Percentiles rank a stretch among this genome's conserved stretches.
phyloP scores from a whole-genome alignment of 1,140 invertebrate species.

The Bicyclus anynana region DNA sequence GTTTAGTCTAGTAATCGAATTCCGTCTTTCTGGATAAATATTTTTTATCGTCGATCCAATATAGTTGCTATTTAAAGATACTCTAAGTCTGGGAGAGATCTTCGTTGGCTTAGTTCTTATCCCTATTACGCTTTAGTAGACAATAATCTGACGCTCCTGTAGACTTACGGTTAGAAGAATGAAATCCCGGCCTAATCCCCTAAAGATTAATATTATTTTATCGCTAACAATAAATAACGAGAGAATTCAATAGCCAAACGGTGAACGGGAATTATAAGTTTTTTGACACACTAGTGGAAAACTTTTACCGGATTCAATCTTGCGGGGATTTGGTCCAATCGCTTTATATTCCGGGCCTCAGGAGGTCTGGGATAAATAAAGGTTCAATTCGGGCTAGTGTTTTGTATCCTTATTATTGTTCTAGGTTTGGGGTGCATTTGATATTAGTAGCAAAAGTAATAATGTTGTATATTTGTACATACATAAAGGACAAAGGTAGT shows the following conservation, averaged over 20 bases:
- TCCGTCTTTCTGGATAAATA: no score
- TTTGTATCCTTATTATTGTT: constrained; percentile 20
- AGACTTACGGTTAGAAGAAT: constrained; percentile 57
- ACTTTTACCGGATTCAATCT: constrained; percentile 68
- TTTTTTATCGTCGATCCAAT: no score
- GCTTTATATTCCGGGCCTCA: constrained; percentile 46
- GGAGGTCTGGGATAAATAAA: constrained; percentile 37
- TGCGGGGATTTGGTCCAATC: constrained; percentile 55
- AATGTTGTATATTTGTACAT: not conserved
- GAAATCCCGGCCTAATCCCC: constrained; percentile 67
- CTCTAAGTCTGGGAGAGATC: no score
- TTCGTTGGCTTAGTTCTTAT: constrained; percentile 24
- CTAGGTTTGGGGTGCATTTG: constrained; percentile 24
- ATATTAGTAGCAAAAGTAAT: constrained; percentile 1
- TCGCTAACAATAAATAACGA: constrained; percentile 73
- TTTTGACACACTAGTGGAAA: constrained; percentile 68
- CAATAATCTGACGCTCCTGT: constrained; percentile 58
- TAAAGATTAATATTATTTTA: constrained; percentile 77
- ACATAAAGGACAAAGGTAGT: no score
- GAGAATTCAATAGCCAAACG: constrained; percentile 65
- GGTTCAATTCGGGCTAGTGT: constrained; percentile 25
- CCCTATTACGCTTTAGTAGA: constrained; percentile 42
- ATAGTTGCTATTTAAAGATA: no score
- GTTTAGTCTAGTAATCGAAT: no score
- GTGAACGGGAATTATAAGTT: constrained; percentile 67